Evolutionary conservation across 2,113 vertebrate genomes (phyloP).

Genomic region (Hucho hucho): DNA sequence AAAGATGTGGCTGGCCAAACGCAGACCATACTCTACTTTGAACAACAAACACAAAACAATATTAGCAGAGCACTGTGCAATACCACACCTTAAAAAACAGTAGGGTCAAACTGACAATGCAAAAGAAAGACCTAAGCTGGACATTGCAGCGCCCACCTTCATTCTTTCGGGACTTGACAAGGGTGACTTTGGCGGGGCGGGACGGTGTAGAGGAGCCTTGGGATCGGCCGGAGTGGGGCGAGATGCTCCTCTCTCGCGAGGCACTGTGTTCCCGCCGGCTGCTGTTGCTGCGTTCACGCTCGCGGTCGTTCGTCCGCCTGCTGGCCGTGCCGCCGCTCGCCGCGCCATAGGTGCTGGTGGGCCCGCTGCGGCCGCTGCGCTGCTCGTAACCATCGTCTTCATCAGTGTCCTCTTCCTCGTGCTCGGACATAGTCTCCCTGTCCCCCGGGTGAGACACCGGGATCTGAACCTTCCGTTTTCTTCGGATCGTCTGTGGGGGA

Average conservation of each 20-base stretch:
- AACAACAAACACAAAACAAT: slow-evolving; percentile 25
- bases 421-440: slow-evolving; percentile 88
- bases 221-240: slow-evolving; percentile 89
- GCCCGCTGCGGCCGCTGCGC: slow-evolving; percentile 66
- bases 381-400: slow-evolving; percentile 85
- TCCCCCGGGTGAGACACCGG: slow-evolving; percentile 83
- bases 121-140: background rate
- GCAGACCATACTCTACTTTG: slow-evolving; percentile 89
- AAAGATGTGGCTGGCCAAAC: slow-evolving; percentile 98
- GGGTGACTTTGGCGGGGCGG: slow-evolving; percentile 91
- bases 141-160: slow-evolving; percentile 78
- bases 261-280: slow-evolving; percentile 83
- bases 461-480: slow-evolving; percentile 96
- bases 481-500: slow-evolving; percentile 86
- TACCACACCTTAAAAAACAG: background rate
- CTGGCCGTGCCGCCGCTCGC: slow-evolving; percentile 70
- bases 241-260: slow-evolving; percentile 88
- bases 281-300: slow-evolving; percentile 65
- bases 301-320: slow-evolving; percentile 58
- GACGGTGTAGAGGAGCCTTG: slow-evolving; percentile 83
- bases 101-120: too few species aligned
- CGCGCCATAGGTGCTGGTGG: slow-evolving; percentile 58
- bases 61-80: slow-evolving; percentile 5
- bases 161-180: slow-evolving; percentile 95
- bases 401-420: slow-evolving; percentile 85